phyloP scores from a whole-genome alignment of 2,797 vertebrate species.

The Sylvia borin region DNA sequence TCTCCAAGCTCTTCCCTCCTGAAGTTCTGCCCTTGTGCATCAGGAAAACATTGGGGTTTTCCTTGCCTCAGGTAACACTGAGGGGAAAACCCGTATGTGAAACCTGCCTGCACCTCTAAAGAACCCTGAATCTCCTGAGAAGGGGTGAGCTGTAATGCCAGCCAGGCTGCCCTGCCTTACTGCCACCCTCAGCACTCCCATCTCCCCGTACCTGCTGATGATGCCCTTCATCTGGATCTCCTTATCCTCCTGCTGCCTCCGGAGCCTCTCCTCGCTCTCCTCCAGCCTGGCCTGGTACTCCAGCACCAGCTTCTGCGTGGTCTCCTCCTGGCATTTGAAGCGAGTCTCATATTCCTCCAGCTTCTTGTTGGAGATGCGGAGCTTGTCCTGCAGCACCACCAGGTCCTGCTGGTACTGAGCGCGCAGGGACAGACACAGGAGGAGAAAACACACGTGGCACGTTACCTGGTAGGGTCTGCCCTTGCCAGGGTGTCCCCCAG shows the following conservation, averaged over 20 bases:
- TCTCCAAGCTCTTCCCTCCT: not conserved
- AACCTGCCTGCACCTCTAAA: not conserved
- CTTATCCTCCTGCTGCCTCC: conserved; percentile 95
- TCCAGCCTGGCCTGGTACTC: conserved; percentile 97
- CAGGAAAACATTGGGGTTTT: not conserved
- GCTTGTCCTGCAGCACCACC: conserved; percentile 92
- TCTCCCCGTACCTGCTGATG: conserved; percentile 88
- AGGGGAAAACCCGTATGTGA: not conserved
- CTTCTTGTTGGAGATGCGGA: conserved; percentile 92
- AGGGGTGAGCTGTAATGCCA: not conserved
- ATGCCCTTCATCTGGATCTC: conserved; percentile 99
- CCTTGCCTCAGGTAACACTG: not conserved
- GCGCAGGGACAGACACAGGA: conserved; percentile 7
- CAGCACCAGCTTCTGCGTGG: conserved; percentile 93
- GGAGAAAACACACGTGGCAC: not conserved
- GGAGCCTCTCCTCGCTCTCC: conserved; percentile 93
- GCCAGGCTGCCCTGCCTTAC: not conserved
- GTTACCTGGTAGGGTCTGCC: not conserved
- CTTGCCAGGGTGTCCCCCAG: not conserved
- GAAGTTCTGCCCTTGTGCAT: not conserved
- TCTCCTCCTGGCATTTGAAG: conserved; percentile 95
- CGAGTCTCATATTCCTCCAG: conserved; percentile 94
- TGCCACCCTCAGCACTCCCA: not conserved
- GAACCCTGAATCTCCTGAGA: not conserved
- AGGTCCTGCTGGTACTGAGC: conserved; percentile 93